Conservation (phyloP, 2,888 invertebrate genomes). For the Tetrapedia diversipes region DNA sequence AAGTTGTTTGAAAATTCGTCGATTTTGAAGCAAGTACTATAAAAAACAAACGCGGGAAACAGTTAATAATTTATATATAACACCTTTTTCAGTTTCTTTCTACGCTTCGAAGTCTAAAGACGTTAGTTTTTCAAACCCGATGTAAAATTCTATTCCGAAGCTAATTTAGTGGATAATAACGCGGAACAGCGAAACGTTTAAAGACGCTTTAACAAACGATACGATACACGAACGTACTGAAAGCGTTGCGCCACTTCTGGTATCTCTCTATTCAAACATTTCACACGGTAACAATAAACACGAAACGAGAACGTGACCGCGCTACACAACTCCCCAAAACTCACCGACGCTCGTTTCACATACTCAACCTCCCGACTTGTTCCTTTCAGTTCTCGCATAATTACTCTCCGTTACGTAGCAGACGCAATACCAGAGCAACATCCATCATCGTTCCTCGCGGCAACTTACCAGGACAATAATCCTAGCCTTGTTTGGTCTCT, state of each 20-base stretch:
- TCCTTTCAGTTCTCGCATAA: conserved; percentile 4
- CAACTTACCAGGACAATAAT: background rate
- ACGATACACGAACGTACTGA: background rate
- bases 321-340: background rate
- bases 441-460: background rate
- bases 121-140: too few species aligned
- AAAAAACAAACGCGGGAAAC: too few species aligned
- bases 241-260: too few species aligned
- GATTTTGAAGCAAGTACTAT: too few species aligned
- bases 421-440: background rate
- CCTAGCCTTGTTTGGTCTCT: background rate
- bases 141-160: too few species aligned
- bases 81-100: too few species aligned
- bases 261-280: background rate
- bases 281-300: background rate
- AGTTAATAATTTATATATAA: too few species aligned
- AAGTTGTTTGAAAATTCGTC: too few species aligned
- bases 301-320: background rate
- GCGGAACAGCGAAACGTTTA: background rate
- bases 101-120: too few species aligned
- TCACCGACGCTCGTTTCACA: background rate
- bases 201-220: background rate
- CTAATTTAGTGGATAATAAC: too few species aligned
- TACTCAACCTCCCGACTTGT: background rate
- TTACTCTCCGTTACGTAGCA: background rate